Base-by-base conservation (phyloP, 2,113 vertebrate genomes). In the Sinocyclocheilus maitianheensis region DNA sequence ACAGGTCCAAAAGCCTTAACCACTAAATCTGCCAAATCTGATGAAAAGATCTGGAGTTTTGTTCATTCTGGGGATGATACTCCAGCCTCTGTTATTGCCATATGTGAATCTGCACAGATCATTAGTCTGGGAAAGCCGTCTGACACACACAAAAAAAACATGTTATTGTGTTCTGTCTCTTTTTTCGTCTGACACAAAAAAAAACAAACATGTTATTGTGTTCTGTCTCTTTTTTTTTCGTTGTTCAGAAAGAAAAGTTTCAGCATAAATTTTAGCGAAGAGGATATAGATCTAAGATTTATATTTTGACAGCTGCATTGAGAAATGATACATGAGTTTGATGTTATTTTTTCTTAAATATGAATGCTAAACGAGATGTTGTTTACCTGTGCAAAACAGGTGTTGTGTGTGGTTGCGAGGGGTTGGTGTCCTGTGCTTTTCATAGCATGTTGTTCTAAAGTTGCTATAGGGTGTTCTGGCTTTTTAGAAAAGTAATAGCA, bases 121-220 rank as follows among this genome's bases (percentile, higher is more conserved):
- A 88, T 90, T 83, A 87, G 86, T 85, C 88, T 88, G 87, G 53
- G 34, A 43, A 87, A 88, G 62, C 74, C 85, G 87, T 87, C 76
- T 81, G 58, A 53, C 53, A 67, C 48, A 26, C 26, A 26, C 0
- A 26, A 26, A 26, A 26, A 26, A 77, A 81, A 79, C 53, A 37
- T 40, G 74, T 76, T 76, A 76, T 51, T 14, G n/a, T 51, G 30
- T 34, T 34, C 30, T 34, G 30, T 34, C 30, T 20, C 69, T 72
- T 26, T 14, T 67, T 30, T 67, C 26, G 26, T 26, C 26, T 26
- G 26, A 26, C 26, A 26, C 26, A 26, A 26, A 26, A 26, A 26
- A 26, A 26, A 26, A 26, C 26, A 77, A 81, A 79, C 53, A 37
- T 40, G 74, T 76, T 76, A 76, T 51, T 14, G n/a, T 51, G 30